These are phyloP conservation scores for Alentia gelatinosa DNA, from an alignment of 2,888 invertebrate species.

Conservation along the genomic window DNA sequence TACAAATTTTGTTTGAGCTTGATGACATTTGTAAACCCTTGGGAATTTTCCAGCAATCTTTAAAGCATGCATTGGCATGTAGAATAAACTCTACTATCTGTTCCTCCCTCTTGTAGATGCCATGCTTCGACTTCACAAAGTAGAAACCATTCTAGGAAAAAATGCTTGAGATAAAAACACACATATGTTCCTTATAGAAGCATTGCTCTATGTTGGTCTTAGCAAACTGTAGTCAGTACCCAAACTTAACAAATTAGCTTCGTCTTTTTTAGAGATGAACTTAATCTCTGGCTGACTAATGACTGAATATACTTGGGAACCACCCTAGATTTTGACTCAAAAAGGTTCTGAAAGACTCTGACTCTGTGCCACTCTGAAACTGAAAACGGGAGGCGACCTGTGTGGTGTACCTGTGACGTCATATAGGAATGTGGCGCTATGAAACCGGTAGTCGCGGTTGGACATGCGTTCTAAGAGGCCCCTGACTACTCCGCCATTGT, in stretches of 20 bases:
- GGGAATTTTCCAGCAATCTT: neutral
- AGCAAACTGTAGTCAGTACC: neutral
- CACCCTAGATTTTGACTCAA: neutral
- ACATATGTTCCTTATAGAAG: neutral
- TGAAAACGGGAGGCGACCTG: neutral
- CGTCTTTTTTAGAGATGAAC: neutral
- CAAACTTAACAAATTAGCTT: neutral
- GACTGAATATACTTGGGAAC: neutral
- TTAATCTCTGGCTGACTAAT: neutral
- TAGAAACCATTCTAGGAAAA: neutral
- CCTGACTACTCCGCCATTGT: conserved; percentile 38
- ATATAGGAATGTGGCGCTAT: conserved; percentile 23
- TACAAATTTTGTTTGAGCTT: too few species aligned
- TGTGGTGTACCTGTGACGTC: conserved; percentile 28
- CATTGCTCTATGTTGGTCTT: neutral
- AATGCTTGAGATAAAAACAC: neutral
- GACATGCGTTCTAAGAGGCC: conserved; percentile 50
- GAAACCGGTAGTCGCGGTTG: conserved; percentile 13
- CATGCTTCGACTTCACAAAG: conserved; percentile 18
- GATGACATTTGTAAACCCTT: too few species aligned
- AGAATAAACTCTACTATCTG: neutral
- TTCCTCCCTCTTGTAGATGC: conserved; percentile 6
- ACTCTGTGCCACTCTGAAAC: neutral
- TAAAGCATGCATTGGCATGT: conserved; percentile 7
- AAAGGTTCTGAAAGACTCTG: neutral